Conservation (phyloP, 1,140 invertebrate species). For the Rhagoletis zephyria region DNA sequence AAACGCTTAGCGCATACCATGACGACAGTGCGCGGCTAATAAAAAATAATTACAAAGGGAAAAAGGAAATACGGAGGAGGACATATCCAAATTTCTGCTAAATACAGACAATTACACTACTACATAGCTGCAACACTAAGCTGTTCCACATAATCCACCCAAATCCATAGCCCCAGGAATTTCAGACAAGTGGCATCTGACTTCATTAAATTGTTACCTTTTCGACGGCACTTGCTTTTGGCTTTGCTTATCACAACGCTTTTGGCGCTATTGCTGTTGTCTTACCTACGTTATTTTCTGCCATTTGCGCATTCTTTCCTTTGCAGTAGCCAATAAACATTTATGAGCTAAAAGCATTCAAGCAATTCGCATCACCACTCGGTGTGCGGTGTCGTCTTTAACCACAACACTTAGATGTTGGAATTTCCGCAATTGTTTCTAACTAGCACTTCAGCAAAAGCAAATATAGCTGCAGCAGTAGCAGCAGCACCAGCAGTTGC, state of each 20-base stretch:
- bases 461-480: too few species aligned
- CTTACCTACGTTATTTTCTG: not conserved
- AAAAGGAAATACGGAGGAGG: not conserved
- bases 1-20: not conserved
- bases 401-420: not conserved
- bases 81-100: not conserved
- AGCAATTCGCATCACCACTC: constrained; percentile 28
- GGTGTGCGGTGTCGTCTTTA: not conserved
- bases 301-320: constrained; percentile 52
- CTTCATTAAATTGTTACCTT: constrained; percentile 47
- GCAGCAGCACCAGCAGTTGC: not conserved
- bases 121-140: not conserved
- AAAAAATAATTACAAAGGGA: not conserved
- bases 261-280: not conserved
- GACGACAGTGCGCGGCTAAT: too few species aligned
- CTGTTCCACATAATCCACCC: not conserved
- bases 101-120: not conserved
- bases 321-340: constrained; percentile 57
- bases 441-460: not conserved
- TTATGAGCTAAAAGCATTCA: constrained; percentile 55
- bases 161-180: not conserved
- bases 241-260: not conserved
- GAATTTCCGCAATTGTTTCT: constrained; percentile 30
- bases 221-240: not conserved
- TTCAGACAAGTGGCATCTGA: not conserved